Base-by-base conservation (phyloP, 2,113 vertebrate genomes). In the Triplophysa tibetana region DNA sequence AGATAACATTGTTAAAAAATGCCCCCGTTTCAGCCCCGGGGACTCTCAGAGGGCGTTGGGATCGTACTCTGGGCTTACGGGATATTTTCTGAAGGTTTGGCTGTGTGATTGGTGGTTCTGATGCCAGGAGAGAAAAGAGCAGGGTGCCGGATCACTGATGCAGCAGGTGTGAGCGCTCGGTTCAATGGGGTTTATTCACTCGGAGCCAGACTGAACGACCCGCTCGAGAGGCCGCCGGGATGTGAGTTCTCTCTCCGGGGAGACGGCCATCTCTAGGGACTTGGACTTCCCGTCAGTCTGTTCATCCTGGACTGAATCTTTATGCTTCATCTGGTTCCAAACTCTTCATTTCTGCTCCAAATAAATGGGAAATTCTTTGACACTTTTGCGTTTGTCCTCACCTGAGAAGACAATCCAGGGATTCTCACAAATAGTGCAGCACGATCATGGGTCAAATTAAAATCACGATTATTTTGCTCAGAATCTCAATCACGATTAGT, bases 181-280 rank as follows among this genome's bases (percentile, higher is more conserved):
- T 48, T 83, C 84, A 81, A 67, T 83, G 75, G 45, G 10, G 48
- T 62, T 38, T 56, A 56, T 82, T 85, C 69, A 81, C 61, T 65
- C 52, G 11, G 69, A 48, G 58, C 45, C 24, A 52, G 81, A 38
- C 13, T 63, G 41, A 63, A 72, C 24, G 70, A 69, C n/a, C 64
- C 58, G 74, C n/a, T 23, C 19, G 26, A 58, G 63, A 64, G 54
- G 43, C 21, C 8, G 41, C 21, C 62, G 62, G 23, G 26, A 50
- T 72, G 64, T 50, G 38, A 43, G n/a, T 48, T n/a, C 16, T 45
- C 41, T 62, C 56, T 81, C 58, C 12, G 21, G 69, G 26, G 66
- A 48, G 33, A 23, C 14, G 19, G 2, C 7, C n/a, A 50, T 38
- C 58, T 79, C 29, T 14, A 23, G 65, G 48, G 72, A 76, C 48